Percentiles rank a stretch among this genome's conserved stretches.
These are phyloP conservation scores for Anas bahamensis DNA, from an alignment of 2,797 vertebrate species.

Conservation along the genomic window DNA sequence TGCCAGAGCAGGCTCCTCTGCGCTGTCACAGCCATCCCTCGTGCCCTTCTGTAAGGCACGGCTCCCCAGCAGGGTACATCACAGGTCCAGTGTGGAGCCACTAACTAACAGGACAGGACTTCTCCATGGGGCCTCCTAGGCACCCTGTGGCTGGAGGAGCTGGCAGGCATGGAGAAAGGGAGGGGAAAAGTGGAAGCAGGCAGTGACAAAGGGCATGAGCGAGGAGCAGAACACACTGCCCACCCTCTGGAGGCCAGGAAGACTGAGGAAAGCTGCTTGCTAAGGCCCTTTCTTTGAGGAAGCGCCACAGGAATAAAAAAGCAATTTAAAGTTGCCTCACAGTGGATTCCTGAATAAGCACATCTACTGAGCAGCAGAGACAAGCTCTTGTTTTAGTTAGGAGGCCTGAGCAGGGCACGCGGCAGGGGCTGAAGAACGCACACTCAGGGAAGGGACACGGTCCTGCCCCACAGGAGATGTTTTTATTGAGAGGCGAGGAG, in stretches of 20 bases:
- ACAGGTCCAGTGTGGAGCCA: rapidly evolving
- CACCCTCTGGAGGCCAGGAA: not conserved
- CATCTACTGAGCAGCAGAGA: not conserved
- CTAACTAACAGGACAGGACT: not conserved
- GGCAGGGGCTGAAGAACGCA: not conserved
- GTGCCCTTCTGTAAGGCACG: not conserved
- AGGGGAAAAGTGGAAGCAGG: not conserved
- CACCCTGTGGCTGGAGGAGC: not conserved
- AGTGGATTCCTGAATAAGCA: not conserved
- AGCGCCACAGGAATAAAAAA: not conserved
- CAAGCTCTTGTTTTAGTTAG: not conserved
- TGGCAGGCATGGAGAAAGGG: not conserved
- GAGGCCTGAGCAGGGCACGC: rapidly evolving
- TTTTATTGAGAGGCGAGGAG: not conserved
- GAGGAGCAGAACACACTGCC: not conserved
- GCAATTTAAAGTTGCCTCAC: not conserved
- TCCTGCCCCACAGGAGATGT: not conserved
- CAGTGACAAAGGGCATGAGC: not conserved
- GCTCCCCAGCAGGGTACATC: rapidly evolving
- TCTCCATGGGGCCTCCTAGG: not conserved
- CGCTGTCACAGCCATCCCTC: not conserved
- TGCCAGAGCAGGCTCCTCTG: not conserved
- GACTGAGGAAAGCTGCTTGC: not conserved
- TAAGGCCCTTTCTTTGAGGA: not conserved
- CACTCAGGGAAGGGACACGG: not conserved